Percentiles rank a stretch among this genome's conserved stretches.
These are phyloP conservation scores for Tamandua tetradactyla DNA, from an alignment of 2,797 vertebrate species.

Conservation along the genomic window DNA sequence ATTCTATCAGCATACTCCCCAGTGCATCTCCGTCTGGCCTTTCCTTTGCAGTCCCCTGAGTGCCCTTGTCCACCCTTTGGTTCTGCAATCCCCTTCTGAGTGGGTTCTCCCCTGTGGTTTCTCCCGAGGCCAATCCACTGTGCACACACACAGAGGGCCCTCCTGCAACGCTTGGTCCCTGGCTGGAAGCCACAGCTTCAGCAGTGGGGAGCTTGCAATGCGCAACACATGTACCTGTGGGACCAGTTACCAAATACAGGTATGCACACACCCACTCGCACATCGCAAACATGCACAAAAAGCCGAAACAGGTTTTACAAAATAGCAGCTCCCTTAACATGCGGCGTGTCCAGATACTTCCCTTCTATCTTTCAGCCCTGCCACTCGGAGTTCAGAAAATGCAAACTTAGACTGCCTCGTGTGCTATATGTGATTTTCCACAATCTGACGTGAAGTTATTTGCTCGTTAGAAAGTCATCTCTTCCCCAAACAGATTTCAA, in stretches of 20 bases:
- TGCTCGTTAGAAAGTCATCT: no score
- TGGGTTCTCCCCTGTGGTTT: fast-evolving
- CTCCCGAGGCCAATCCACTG: background rate
- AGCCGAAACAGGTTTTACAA: background rate
- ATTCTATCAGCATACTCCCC: fast-evolving
- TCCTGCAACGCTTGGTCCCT: fast-evolving
- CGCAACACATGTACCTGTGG: fast-evolving
- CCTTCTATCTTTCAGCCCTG: fast-evolving
- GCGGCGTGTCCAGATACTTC: background rate
- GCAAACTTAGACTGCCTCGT: background rate
- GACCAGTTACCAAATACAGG: background rate
- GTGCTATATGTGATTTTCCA: fast-evolving
- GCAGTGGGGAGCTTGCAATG: fast-evolving
- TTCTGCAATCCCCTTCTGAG: fast-evolving
- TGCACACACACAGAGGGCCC: fast-evolving
- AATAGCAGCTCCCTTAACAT: fast-evolving
- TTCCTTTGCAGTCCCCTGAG: background rate
- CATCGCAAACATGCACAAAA: no score
- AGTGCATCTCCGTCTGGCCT: fast-evolving
- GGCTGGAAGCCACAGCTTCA: background rate
- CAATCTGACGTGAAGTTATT: no score
- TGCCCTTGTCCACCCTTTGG: fast-evolving
- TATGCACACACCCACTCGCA: no score
- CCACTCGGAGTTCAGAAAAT: fast-evolving
- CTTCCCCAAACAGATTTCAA: fast-evolving